Conservation (phyloP, 2,797 vertebrate species). For the Enteromius anoplus region DNA sequence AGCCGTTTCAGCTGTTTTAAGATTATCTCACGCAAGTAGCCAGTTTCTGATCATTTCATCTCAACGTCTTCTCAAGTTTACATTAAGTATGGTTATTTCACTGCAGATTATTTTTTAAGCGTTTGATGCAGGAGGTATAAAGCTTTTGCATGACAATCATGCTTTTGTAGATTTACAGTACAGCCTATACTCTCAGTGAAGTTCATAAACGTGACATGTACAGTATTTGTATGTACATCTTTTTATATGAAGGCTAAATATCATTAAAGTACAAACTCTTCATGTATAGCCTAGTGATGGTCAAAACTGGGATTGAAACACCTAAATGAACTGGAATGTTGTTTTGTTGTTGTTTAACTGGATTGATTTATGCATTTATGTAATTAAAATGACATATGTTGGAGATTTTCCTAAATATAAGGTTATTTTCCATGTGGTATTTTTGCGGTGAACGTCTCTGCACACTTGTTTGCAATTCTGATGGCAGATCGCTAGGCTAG, state of each 20-base stretch:
- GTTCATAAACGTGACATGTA: not conserved
- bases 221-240: too few species aligned
- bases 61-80: not conserved
- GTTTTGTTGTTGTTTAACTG: not conserved
- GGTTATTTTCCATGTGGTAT: too few species aligned
- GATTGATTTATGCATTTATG: not conserved
- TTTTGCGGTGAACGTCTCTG: not conserved
- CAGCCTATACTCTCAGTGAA: not conserved
- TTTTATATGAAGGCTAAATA: not conserved
- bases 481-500: not conserved
- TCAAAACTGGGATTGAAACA: not conserved
- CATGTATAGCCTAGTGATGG: not conserved
- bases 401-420: not conserved
- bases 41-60: not conserved
- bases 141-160: constrained; percentile 18
- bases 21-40: not conserved
- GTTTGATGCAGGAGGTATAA: constrained; percentile 1
- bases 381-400: not conserved
- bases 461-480: not conserved
- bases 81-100: not conserved
- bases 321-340: constrained; percentile 2
- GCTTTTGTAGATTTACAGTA: not conserved
- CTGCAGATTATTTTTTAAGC: not conserved
- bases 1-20: not conserved
- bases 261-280: not conserved